Conservation (phyloP, 2,113 vertebrate species). For the Salvator merianae region DNA sequence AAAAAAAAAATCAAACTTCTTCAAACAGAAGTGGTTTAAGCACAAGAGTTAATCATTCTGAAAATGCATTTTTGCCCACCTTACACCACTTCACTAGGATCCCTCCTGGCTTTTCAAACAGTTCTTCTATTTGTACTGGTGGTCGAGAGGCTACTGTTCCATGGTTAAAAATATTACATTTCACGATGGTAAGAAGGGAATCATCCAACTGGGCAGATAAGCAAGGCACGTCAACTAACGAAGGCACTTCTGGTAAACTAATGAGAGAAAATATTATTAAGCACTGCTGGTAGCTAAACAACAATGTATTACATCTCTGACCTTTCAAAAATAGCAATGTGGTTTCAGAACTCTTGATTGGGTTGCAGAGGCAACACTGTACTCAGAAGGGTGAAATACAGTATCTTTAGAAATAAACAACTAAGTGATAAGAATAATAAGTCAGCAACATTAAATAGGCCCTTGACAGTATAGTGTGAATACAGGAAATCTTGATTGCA, state of each 20-base stretch:
- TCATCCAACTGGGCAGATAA: constrained; percentile 95
- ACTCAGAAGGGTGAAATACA: too few relatives aligned
- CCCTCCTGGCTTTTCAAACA: constrained; percentile 92
- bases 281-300: constrained; percentile 24
- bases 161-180: constrained; percentile 85
- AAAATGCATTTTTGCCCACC: constrained; percentile 71
- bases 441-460: too few relatives aligned
- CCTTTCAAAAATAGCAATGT: constrained; percentile 2
- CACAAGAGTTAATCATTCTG: background rate
- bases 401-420: too few relatives aligned
- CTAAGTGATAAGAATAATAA: too few relatives aligned
- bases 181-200: constrained; percentile 86
- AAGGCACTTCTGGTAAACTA: constrained; percentile 97
- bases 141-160: constrained; percentile 91
- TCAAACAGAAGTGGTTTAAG: background rate
- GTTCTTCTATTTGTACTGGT: constrained; percentile 93
- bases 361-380: constrained; percentile 20
- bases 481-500: too few relatives aligned
- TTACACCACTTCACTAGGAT: constrained; percentile 96
- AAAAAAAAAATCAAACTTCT: background rate
- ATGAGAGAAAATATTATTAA: constrained; percentile 48
- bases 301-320: constrained; percentile 13
- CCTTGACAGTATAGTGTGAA: too few relatives aligned
- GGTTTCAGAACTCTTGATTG: constrained; percentile 10
- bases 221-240: constrained; percentile 92